Evolutionary conservation across 2,113 vertebrate species (phyloP).

Genomic region (Notothenia rossii): DNA sequence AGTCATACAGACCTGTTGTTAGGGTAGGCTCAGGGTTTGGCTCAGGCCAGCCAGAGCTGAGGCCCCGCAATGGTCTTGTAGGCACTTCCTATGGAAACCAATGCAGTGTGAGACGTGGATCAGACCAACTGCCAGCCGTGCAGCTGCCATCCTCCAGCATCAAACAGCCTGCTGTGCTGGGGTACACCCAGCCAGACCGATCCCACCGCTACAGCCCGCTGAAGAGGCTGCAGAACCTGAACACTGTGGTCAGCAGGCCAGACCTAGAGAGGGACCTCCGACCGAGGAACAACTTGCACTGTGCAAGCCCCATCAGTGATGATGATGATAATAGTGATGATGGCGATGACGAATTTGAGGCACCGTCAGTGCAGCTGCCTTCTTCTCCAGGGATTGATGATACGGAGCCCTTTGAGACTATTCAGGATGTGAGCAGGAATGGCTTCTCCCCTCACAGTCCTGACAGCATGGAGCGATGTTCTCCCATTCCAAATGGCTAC

Average conservation of each 20-base stretch:
- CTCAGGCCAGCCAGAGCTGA: slow-evolving; percentile 85
- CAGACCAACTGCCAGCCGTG: slow-evolving; percentile 80
- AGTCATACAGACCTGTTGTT: slow-evolving; percentile 91
- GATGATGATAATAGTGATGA: slow-evolving; percentile 46
- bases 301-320: slow-evolving; percentile 72
- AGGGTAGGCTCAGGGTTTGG: slow-evolving; percentile 87
- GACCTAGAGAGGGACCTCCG: slow-evolving; percentile 69
- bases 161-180: slow-evolving; percentile 81
- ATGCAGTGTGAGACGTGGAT: slow-evolving; percentile 82
- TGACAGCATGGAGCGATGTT: slow-evolving; percentile 77
- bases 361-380: slow-evolving; percentile 69
- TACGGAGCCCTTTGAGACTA: slow-evolving; percentile 50
- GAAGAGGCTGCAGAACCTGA: slow-evolving; percentile 89
- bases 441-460: slow-evolving; percentile 79
- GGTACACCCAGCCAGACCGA: slow-evolving; percentile 85
- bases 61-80: slow-evolving; percentile 84
- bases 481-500: slow-evolving; percentile 79
- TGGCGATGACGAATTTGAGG: slow-evolving; percentile 73
- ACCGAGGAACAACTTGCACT: slow-evolving; percentile 66
- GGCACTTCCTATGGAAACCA: slow-evolving; percentile 86
- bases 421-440: slow-evolving; percentile 69
- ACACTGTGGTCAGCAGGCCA: slow-evolving; percentile 87
- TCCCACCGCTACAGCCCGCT: slow-evolving; percentile 90
- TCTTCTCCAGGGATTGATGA: slow-evolving; percentile 67
- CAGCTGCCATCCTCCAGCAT: slow-evolving; percentile 83